Evolutionary conservation across 2,113 vertebrate species (phyloP), one percentile per base, ranked within the genome.

Genomic region (Desmodus rotundus): DNA sequence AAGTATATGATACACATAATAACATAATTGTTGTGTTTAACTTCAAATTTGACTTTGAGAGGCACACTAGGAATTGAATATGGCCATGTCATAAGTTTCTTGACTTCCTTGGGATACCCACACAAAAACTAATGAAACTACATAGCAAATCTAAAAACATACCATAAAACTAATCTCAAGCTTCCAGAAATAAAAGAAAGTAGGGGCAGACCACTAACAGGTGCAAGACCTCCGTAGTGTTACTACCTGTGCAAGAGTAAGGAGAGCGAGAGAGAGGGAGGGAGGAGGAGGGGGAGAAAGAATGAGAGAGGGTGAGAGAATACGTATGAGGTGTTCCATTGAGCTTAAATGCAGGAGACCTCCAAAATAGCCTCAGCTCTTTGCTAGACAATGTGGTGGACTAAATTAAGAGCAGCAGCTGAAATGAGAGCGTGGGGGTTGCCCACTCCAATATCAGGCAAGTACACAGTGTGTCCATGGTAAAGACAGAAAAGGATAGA

Each of bases 391-490:
- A 17, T 74, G 41, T 81, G 47, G n/a, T 74, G 36, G 24, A 20
- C 58, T 91, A 36, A 87, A 77, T 72, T 87, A 92, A 87, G 89
- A 87, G 45, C 61, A 89, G 52, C 68, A 93, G 81, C 45, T 77
- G 68, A 88, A 83, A 88, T 94, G 38, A 43, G 65, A 67, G 16
- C 3, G 61, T 50, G 20, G 50, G 15, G 16, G 17, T 82, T 82
- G 50, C 28, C 47, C 15, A 38, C 14, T 86, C 26, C 19, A 67
- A 0, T 76, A 56, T 93, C 41, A 24, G 50, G 36, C 87, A 81
- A 82, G 50, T 43, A 11, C 38, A 72, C 38, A 72, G 31, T 54
- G 19, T 89, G 77, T 74, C 36, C 11, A 33, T 41, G n/a, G 52
- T 74, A 52, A 93, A 88, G 76, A 78, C 81, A 78, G 72, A 65